These are phyloP conservation scores for Turnix velox DNA, from an alignment of 2,113 vertebrate genomes.

Conservation along the genomic window DNA sequence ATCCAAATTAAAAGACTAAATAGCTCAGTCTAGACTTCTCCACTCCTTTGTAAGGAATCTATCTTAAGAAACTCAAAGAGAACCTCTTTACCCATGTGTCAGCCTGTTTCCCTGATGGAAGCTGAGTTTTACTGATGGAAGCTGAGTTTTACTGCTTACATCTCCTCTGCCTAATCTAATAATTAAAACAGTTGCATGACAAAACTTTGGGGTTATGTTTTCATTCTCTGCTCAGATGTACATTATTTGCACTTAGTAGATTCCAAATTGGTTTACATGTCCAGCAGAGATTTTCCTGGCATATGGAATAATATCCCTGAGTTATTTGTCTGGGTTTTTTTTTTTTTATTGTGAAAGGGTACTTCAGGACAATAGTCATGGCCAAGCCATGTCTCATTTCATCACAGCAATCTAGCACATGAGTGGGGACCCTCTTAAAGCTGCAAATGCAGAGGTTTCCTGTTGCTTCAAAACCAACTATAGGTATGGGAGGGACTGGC, in stretches of 20 bases:
- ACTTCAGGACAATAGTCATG: background rate
- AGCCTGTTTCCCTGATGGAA: background rate
- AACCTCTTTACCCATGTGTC: background rate
- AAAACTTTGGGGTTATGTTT: background rate
- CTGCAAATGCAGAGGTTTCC: background rate
- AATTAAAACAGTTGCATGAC: background rate
- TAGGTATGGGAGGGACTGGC: background rate
- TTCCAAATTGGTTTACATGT: background rate
- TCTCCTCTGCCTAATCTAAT: background rate
- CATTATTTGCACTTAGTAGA: background rate
- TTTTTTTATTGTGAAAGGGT: background rate
- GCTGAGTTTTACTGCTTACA: fast-evolving
- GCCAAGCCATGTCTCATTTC: background rate
- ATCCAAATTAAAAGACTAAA: slow-evolving; percentile 7
- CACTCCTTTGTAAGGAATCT: background rate
- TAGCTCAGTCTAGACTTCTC: background rate
- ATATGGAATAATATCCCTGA: background rate
- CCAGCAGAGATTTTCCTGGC: background rate
- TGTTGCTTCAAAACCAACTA: background rate
- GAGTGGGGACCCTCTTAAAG: background rate
- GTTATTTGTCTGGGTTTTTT: background rate
- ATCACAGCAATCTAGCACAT: fast-evolving
- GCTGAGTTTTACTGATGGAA: background rate
- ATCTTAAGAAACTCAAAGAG: background rate
- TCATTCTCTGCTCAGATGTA: background rate